Percentiles rank a stretch among this genome's conserved stretches.
Evolutionary conservation across 1,140 invertebrate species (phyloP).

Genomic region (Latrodectus geometricus): DNA sequence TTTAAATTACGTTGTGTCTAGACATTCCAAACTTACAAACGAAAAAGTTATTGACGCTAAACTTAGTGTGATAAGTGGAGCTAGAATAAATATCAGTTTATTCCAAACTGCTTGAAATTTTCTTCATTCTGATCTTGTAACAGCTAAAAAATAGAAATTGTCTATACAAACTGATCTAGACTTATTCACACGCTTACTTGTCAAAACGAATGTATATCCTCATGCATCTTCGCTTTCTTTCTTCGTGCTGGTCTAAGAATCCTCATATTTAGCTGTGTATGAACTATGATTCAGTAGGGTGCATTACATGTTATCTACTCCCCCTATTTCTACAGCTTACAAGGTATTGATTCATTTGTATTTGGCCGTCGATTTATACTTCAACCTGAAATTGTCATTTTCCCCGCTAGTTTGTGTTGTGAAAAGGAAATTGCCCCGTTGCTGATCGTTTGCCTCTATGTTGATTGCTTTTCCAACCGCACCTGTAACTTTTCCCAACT

Average conservation of each 20-base stretch:
- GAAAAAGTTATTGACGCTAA: too few species aligned
- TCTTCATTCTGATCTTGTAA: not conserved
- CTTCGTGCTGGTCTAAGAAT: conserved; percentile 7
- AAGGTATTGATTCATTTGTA: conserved; percentile 53
- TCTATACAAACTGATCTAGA: not conserved
- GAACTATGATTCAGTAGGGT: conserved; percentile 40
- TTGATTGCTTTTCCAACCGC: conserved; percentile 34
- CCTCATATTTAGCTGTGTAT: conserved; percentile 32
- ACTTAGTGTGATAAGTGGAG: too few species aligned
- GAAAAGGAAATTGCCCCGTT: conserved; percentile 39
- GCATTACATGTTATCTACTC: conserved; percentile 43
- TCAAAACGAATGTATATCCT: conserved; percentile 17
- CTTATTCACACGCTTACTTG: conserved; percentile 17
- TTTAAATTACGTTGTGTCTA: too few species aligned
- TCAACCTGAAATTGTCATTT: conserved; percentile 48
- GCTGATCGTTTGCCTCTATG: conserved; percentile 34
- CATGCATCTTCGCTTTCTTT: conserved; percentile 26
- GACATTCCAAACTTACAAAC: too few species aligned
- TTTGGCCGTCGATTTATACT: conserved; percentile 46
- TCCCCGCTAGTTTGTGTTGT: conserved; percentile 26
- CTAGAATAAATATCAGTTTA: too few species aligned
- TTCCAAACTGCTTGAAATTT: too few species aligned
- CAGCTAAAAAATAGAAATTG: not conserved
- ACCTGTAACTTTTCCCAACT: conserved; percentile 42
- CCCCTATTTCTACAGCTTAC: conserved; percentile 1